phyloP scores from a whole-genome alignment of 1,140 invertebrate genomes.

The Kradibia gibbosae region DNA sequence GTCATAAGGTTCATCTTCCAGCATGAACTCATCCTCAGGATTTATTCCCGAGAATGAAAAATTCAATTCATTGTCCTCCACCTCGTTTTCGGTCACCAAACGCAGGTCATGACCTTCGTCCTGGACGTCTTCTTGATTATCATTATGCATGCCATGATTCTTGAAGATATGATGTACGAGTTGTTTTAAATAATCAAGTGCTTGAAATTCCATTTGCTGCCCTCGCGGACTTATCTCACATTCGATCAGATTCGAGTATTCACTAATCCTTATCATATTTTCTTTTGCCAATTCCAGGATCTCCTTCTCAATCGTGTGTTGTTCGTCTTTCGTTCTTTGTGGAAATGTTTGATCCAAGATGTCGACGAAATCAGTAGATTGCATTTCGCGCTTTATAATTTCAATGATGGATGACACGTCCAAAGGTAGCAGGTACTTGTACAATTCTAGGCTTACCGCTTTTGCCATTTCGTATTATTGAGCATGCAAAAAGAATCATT shows the following conservation, averaged over 20 bases:
- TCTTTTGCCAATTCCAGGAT: not conserved
- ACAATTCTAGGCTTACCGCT: too few species aligned
- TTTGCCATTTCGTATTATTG: too few species aligned
- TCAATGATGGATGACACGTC: not conserved
- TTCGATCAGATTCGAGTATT: not conserved
- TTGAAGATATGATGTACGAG: not conserved
- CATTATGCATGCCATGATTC: not conserved
- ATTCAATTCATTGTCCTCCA: not conserved
- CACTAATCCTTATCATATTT: not conserved
- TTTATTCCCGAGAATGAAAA: not conserved
- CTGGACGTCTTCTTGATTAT: too few species aligned
- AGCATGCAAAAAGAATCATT: too few species aligned
- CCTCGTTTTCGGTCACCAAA: too few species aligned
- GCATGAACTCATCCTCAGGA: not conserved
- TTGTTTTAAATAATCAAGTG: not conserved
- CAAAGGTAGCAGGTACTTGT: too few species aligned
- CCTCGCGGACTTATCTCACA: not conserved
- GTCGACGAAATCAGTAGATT: not conserved
- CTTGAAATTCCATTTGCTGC: not conserved
- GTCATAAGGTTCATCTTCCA: not conserved
- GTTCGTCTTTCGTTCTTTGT: not conserved
- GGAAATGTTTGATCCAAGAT: not conserved
- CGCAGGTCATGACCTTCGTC: too few species aligned
- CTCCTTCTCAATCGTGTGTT: not conserved
- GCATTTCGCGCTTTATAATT: slow-evolving; percentile 9